These are phyloP conservation scores for Helicoverpa armigera DNA, from an alignment of 1,140 invertebrate species.

Conservation along the genomic window DNA sequence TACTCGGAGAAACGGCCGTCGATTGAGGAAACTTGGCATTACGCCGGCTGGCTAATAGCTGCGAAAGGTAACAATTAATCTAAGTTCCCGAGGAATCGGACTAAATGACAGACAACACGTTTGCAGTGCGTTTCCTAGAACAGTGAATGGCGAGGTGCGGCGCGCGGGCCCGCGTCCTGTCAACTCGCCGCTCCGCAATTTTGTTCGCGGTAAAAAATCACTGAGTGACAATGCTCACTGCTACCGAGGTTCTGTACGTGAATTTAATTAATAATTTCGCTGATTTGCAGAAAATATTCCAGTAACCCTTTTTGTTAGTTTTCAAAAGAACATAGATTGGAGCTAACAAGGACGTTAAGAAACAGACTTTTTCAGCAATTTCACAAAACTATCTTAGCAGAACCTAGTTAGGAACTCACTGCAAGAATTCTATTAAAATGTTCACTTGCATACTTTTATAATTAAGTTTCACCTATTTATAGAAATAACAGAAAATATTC, in stretches of 20 bases:
- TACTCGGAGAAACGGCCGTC: constrained; percentile 30
- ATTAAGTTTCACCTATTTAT: neutral
- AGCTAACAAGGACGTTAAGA: too few species aligned
- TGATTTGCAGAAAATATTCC: neutral
- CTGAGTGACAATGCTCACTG: constrained; percentile 3
- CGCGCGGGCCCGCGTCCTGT: constrained; percentile 37
- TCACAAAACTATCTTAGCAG: too few species aligned
- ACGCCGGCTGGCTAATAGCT: constrained; percentile 47
- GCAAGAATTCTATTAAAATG: neutral
- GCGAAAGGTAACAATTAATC: constrained; percentile 59
- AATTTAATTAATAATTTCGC: neutral
- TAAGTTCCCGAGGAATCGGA: constrained; percentile 52
- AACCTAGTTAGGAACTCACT: too few species aligned
- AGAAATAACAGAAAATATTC: neutral
- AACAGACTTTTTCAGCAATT: neutral
- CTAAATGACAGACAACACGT: constrained; percentile 56
- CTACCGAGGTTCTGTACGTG: constrained; percentile 1
- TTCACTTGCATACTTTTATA: neutral
- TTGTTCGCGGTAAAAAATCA: constrained; percentile 49
- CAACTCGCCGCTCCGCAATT: constrained; percentile 52
- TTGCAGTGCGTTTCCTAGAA: constrained; percentile 56
- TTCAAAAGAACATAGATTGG: too few species aligned
- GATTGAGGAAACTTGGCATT: constrained; percentile 60
- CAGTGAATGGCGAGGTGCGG: constrained; percentile 40
- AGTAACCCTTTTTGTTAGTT: too few species aligned